phyloP scores from a whole-genome alignment of 2,797 vertebrate genomes.

The Ctenopoma multispine region DNA sequence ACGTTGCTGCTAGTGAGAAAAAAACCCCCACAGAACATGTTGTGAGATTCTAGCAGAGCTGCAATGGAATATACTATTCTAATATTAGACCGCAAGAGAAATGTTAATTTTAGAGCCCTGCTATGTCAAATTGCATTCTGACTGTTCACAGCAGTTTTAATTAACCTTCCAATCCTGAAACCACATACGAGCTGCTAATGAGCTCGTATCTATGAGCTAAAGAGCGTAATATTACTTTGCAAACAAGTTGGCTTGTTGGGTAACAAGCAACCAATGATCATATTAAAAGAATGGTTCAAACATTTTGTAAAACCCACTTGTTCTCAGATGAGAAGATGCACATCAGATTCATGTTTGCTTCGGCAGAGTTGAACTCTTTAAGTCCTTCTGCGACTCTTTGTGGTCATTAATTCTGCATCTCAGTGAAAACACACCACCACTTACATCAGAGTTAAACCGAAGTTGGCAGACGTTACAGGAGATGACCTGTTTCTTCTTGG shows the following conservation, averaged over 20 bases:
- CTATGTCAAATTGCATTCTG: background rate
- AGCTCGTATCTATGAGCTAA: background rate
- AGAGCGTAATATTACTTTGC: background rate
- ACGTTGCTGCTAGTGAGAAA: background rate
- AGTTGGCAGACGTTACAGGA: constrained; percentile 96
- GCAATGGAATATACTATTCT: background rate
- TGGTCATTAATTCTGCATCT: background rate
- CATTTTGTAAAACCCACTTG: too few species aligned
- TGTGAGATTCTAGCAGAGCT: too few species aligned
- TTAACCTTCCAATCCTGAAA: background rate
- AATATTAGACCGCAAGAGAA: background rate
- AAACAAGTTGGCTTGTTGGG: background rate
- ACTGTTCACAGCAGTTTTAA: background rate
- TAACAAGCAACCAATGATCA: background rate
- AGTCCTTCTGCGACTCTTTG: too few species aligned
- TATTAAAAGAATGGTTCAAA: background rate
- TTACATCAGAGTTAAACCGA: constrained; percentile 97
- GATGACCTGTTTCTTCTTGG: constrained; percentile 96
- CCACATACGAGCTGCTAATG: constrained; percentile 12
- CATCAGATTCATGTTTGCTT: background rate
- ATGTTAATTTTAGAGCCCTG: background rate
- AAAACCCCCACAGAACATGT: background rate
- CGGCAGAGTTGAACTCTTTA: too few species aligned
- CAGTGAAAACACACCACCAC: constrained; percentile 64
- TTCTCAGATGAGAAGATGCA: background rate